A percentile compares a stretch with the other conserved stretches of the same genome.
phyloP scores from a whole-genome alignment of 2,113 vertebrate genomes.

The Cephalophus harveyi region DNA sequence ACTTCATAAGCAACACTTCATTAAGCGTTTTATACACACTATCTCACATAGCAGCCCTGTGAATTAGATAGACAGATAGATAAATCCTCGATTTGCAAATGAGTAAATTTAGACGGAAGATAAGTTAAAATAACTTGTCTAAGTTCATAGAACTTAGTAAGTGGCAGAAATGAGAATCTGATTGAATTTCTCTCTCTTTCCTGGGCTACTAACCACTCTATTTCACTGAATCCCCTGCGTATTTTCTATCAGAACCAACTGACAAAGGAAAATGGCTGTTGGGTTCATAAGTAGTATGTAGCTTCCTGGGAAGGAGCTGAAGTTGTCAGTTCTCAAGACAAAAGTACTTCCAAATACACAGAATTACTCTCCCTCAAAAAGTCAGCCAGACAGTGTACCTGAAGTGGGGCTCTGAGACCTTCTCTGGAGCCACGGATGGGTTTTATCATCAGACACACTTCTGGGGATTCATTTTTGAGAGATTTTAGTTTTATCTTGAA shows the following conservation, averaged over 20 bases:
- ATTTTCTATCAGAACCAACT: neutral
- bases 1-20: no score
- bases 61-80: neutral
- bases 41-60: neutral
- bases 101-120: neutral
- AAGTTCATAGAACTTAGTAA: neutral
- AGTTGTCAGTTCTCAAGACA: neutral
- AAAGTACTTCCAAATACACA: neutral
- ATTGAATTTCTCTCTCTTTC: neutral
- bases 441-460: neutral
- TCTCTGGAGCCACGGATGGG: rapidly evolving
- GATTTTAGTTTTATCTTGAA: neutral
- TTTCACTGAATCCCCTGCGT: neutral
- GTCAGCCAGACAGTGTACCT: neutral
- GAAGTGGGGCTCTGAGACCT: neutral
- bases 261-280: neutral
- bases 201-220: neutral
- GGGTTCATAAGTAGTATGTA: neutral
- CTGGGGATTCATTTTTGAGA: neutral
- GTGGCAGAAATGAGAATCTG: neutral
- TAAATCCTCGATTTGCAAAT: neutral
- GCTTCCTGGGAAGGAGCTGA: neutral
- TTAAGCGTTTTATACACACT: neutral
- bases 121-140: neutral
- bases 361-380: neutral